Evolutionary conservation across 1,140 invertebrate genomes (phyloP).

Genomic region (Protaetia brevitarsis): DNA sequence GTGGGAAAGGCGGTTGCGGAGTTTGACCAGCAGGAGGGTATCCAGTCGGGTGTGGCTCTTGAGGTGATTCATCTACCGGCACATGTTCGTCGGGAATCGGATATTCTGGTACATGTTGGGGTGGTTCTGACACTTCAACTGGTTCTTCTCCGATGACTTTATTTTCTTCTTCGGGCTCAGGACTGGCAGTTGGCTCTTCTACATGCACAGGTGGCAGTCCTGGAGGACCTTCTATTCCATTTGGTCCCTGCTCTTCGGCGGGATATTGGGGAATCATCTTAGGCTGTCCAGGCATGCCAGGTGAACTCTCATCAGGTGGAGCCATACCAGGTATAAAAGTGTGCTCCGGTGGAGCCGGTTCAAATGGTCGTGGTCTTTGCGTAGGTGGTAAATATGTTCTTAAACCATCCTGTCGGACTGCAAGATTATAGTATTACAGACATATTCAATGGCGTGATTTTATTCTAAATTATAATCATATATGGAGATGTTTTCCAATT

Average conservation of each 20-base stretch:
- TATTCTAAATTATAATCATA: too few species aligned
- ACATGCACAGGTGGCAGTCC: too few species aligned
- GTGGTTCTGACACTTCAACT: too few species aligned
- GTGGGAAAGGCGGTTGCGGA: conserved; percentile 45
- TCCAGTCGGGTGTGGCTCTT: conserved; percentile 23
- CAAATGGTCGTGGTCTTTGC: conserved; percentile 65
- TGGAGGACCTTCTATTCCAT: not conserved
- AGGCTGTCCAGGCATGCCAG: not conserved
- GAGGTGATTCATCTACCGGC: not conserved
- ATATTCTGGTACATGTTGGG: not conserved
- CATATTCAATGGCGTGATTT: too few species aligned
- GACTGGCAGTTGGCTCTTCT: not conserved
- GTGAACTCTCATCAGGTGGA: not conserved
- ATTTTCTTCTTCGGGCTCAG: not conserved
- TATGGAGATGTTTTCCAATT: too few species aligned
- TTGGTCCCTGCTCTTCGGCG: not conserved
- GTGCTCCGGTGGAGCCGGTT: conserved; percentile 47
- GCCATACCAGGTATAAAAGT: not conserved
- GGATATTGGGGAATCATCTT: not conserved
- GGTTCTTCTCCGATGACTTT: too few species aligned
- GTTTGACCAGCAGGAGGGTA: conserved; percentile 49
- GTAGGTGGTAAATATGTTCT: conserved; percentile 59
- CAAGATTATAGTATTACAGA: too few species aligned
- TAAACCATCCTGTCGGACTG: conserved; percentile 59
- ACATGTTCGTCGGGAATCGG: too few species aligned